These are phyloP conservation scores for Amphiura filiformis DNA, from an alignment of 35 echinoderm and acorn worm species.

Conservation along the genomic window DNA sequence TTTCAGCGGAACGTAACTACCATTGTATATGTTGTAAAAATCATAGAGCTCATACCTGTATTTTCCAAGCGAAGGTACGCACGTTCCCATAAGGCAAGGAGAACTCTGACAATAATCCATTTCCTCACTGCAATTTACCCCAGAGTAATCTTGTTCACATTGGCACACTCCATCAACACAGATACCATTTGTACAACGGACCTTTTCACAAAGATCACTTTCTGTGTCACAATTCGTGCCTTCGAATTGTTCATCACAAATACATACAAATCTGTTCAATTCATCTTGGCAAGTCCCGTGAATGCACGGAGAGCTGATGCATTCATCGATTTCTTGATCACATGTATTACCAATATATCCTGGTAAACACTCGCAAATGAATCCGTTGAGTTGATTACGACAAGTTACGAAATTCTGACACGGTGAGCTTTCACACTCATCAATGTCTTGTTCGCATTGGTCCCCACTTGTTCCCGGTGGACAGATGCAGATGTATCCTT, in stretches of 20 bases:
- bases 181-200: constrained; percentile 36
- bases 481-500: constrained; percentile 42
- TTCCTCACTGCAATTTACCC: background rate
- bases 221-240: constrained; percentile 53
- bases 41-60: too few species aligned
- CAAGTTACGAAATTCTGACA: constrained; percentile 52
- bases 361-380: constrained; percentile 16
- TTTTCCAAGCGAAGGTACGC: background rate
- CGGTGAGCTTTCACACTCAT: constrained; percentile 53
- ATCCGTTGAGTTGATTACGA: constrained; percentile 38
- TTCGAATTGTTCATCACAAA: constrained; percentile 36
- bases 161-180: background rate
- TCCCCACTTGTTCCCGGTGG: constrained; percentile 22
- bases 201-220: constrained; percentile 34
- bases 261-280: constrained; percentile 47
- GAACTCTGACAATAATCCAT: background rate
- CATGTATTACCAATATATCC: constrained; percentile 46
- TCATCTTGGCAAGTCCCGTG: constrained; percentile 58
- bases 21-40: too few species aligned
- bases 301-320: constrained; percentile 52
- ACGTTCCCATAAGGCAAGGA: background rate
- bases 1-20: too few species aligned
- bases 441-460: constrained; percentile 31
- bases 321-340: constrained; percentile 42
- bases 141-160: background rate